Conservation (phyloP, 1,140 invertebrate species). For the Monochamus saltuarius region DNA sequence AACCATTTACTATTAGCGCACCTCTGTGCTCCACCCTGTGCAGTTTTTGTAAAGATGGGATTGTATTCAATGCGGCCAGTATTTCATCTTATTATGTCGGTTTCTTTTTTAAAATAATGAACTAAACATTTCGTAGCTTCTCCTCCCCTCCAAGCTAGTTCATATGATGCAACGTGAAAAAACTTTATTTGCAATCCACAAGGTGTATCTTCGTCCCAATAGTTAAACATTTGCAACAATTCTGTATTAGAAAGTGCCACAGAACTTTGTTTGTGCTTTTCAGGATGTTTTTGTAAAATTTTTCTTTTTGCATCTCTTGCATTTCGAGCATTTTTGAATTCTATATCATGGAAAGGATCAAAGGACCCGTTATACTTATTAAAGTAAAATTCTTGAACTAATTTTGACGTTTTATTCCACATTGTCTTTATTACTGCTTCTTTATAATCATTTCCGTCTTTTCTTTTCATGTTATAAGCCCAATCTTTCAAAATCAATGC, state of each 20-base stretch:
- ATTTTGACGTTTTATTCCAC: slow-evolving; percentile 4
- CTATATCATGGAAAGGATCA: slow-evolving; percentile 9
- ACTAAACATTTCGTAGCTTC: slow-evolving; percentile 1
- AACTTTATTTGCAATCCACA: background rate
- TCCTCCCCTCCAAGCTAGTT: slow-evolving; percentile 16
- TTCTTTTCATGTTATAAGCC: slow-evolving; percentile 2
- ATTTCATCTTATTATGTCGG: too few relatives aligned
- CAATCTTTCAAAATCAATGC: slow-evolving; percentile 3
- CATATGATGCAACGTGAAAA: background rate
- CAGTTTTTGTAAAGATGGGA: slow-evolving; percentile 21
- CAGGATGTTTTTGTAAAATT: slow-evolving; percentile 3
- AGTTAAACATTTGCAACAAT: background rate
- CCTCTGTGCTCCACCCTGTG: slow-evolving; percentile 17
- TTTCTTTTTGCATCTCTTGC: background rate
- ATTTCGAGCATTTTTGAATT: slow-evolving; percentile 5
- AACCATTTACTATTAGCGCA: slow-evolving; percentile 22
- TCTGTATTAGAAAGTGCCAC: background rate
- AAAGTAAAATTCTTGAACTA: slow-evolving; percentile 4
- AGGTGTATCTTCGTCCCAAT: slow-evolving; percentile 11
- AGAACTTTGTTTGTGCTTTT: slow-evolving; percentile 4
- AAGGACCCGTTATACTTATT: slow-evolving; percentile 4
- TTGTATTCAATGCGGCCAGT: slow-evolving; percentile 10
- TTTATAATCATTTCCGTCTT: background rate
- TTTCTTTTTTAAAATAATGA: too few relatives aligned
- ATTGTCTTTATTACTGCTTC: background rate